A percentile compares a stretch with the other conserved stretches of the same genome.
Evolutionary conservation across 1,140 invertebrate genomes (phyloP).

Genomic region (Drosophila cardini): DNA sequence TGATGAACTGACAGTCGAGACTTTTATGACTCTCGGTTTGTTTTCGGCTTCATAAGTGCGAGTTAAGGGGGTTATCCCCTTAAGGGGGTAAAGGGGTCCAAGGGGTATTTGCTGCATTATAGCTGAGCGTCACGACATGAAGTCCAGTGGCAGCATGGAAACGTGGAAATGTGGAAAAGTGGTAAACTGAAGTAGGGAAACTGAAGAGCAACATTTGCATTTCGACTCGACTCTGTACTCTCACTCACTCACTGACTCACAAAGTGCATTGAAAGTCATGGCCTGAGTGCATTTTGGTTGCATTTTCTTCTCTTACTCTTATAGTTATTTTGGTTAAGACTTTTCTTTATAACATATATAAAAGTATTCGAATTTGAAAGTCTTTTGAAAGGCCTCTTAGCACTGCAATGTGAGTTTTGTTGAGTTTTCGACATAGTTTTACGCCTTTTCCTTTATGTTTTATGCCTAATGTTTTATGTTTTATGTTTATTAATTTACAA

Average conservation of each 20-base stretch:
- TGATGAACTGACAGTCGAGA: slow-evolving; percentile 66
- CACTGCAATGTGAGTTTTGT: slow-evolving; percentile 35
- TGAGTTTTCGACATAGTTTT: slow-evolving; percentile 15
- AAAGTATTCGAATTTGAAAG: slow-evolving; percentile 41
- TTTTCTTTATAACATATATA: slow-evolving; percentile 27
- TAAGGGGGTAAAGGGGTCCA: slow-evolving; percentile 14
- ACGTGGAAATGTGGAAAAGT: slow-evolving; percentile 13
- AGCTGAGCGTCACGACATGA: slow-evolving; percentile 59
- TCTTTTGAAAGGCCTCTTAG: slow-evolving; percentile 49
- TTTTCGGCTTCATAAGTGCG: neutral
- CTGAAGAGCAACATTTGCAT: slow-evolving; percentile 64
- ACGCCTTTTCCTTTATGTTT: slow-evolving; percentile 29
- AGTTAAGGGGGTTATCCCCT: neutral
- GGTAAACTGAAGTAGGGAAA: slow-evolving; percentile 7
- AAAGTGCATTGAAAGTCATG: slow-evolving; percentile 70
- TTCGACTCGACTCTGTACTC: slow-evolving; percentile 45
- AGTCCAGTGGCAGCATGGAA: slow-evolving; percentile 8
- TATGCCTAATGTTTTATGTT: slow-evolving; percentile 28
- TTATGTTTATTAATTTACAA: slow-evolving; percentile 69
- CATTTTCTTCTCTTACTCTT: neutral
- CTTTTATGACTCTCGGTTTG: slow-evolving; percentile 62
- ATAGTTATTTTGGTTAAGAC: slow-evolving; percentile 23
- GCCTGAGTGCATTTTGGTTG: slow-evolving; percentile 48
- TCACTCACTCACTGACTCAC: neutral
- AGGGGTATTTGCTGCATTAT: slow-evolving; percentile 49